Evolutionary conservation across 2,113 vertebrate species (phyloP).

Genomic region (Heteronetta atricapilla): DNA sequence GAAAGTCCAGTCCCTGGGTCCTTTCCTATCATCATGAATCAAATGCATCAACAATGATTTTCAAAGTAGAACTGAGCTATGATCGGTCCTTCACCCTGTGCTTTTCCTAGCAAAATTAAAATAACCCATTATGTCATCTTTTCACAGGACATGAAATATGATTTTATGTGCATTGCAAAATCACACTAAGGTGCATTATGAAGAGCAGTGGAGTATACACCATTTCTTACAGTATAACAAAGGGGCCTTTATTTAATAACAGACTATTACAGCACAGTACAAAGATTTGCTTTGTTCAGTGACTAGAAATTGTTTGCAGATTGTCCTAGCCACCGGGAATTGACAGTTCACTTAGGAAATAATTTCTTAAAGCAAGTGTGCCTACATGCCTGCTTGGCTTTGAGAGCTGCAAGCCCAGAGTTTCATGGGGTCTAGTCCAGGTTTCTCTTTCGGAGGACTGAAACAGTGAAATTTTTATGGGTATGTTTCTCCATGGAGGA

Average conservation of each 20-base stretch:
- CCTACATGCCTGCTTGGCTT: background rate
- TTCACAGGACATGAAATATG: background rate
- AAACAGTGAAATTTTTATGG: background rate
- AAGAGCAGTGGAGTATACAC: background rate
- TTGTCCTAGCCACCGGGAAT: constrained; percentile 50
- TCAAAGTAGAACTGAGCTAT: background rate
- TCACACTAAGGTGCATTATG: background rate
- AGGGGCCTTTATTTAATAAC: constrained; percentile 49
- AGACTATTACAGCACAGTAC: constrained; percentile 42
- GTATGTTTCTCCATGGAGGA: background rate
- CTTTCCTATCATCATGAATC: background rate
- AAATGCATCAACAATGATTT: background rate
- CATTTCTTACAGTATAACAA: constrained; percentile 33
- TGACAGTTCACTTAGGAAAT: constrained; percentile 60
- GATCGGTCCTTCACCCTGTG: background rate
- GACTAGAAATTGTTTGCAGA: constrained; percentile 68
- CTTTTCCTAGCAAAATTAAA: background rate
- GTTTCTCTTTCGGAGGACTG: background rate
- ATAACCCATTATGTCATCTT: background rate
- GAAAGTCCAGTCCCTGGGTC: background rate
- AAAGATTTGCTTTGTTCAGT: constrained; percentile 64
- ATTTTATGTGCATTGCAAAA: constrained; percentile 3
- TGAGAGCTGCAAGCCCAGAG: background rate
- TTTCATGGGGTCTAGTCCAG: background rate
- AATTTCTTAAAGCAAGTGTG: constrained; percentile 25